A percentile compares a stretch with the other conserved stretches of the same genome.
These are phyloP conservation scores for Saccostrea echinata DNA, from an alignment of 1,140 invertebrate species.

Conservation along the genomic window DNA sequence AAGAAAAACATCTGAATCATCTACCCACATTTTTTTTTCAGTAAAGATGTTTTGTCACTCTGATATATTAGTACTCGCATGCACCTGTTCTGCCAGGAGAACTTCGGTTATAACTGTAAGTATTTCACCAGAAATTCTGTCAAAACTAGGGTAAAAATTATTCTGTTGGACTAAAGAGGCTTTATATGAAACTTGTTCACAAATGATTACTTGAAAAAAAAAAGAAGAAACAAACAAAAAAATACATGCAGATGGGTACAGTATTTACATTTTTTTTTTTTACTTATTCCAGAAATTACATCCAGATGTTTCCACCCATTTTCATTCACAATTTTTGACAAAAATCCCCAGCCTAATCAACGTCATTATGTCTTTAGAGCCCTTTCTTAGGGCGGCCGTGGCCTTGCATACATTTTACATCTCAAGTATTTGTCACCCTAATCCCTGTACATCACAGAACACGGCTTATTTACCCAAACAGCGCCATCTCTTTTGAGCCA, in stretches of 20 bases:
- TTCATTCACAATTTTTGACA: background rate
- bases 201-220: too few species aligned
- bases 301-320: slow-evolving; percentile 4
- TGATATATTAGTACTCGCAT: too few species aligned
- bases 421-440: slow-evolving; percentile 10
- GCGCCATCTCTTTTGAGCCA: slow-evolving; percentile 14
- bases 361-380: background rate
- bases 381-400: background rate
- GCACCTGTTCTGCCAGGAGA: background rate
- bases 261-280: too few species aligned
- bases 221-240: background rate
- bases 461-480: slow-evolving; percentile 24
- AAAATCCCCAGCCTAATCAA: background rate
- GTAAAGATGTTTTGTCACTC: background rate
- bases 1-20: slow-evolving; percentile 27
- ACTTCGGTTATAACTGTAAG: background rate
- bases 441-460: slow-evolving; percentile 22
- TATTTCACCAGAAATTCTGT: too few species aligned
- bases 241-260: background rate
- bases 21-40: slow-evolving; percentile 8
- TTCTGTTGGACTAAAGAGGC: too few species aligned
- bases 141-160: too few species aligned
- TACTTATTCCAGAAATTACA: background rate
- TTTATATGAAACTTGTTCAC: too few species aligned
- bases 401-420: slow-evolving; percentile 31